These are phyloP conservation scores for Nysson spinosus DNA, from an alignment of 2,888 invertebrate species.

Conservation along the genomic window DNA sequence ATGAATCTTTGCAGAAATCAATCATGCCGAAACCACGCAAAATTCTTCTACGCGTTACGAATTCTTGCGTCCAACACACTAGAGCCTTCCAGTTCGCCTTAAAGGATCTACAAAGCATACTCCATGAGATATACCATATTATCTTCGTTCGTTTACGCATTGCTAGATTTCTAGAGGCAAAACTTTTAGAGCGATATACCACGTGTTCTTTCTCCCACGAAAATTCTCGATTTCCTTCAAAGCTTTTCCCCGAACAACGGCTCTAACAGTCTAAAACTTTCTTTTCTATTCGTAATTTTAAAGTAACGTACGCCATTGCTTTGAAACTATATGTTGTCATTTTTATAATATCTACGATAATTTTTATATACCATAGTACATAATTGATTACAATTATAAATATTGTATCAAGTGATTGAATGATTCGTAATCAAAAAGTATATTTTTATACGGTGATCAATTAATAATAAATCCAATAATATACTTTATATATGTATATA, in stretches of 20 bases:
- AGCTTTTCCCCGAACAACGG: conserved; percentile 11
- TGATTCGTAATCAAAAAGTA: too few relatives aligned
- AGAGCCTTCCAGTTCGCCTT: conserved; percentile 13
- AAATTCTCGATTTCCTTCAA: conserved; percentile 21
- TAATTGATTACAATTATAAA: too few relatives aligned
- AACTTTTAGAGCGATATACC: conserved; percentile 39
- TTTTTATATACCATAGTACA: too few relatives aligned
- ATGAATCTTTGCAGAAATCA: conserved; percentile 12
- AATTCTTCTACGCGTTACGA: conserved; percentile 18
- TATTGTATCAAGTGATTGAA: too few relatives aligned
- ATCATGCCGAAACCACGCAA: conserved; percentile 1
- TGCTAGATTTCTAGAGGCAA: conserved; percentile 23
- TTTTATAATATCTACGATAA: too few relatives aligned
- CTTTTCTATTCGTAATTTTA: too few relatives aligned
- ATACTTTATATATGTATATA: too few relatives aligned
- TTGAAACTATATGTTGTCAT: too few relatives aligned
- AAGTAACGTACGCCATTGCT: too few relatives aligned
- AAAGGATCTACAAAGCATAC: neutral
- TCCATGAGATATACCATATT: neutral
- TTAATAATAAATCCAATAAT: too few relatives aligned
- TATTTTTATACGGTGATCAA: too few relatives aligned
- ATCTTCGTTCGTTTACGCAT: conserved; percentile 27
- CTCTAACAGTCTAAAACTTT: conserved; percentile 17
- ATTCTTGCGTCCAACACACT: neutral
- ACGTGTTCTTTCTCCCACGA: conserved; percentile 35